phyloP scores from a whole-genome alignment of 1,140 invertebrate species.

The Drosophila pectinifera region DNA sequence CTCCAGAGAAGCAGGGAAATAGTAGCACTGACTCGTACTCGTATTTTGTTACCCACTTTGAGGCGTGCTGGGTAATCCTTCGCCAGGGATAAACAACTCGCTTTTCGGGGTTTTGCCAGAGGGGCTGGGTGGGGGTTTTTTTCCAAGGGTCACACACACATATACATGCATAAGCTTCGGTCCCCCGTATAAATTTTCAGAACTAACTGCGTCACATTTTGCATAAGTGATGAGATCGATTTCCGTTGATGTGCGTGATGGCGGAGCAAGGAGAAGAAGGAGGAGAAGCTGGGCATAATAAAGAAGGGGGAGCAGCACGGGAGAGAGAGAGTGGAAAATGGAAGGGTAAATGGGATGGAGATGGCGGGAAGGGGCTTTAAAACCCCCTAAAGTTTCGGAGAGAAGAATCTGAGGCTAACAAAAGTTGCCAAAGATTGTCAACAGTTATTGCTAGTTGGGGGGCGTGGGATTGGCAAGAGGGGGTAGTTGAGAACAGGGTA shows the following conservation, averaged over 20 bases:
- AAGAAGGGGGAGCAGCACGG: conserved; percentile 1
- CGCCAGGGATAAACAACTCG: conserved; percentile 25
- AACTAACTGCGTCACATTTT: conserved; percentile 83
- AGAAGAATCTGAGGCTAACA: conserved; percentile 53
- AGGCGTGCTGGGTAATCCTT: conserved; percentile 27
- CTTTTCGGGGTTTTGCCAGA: conserved; percentile 1
- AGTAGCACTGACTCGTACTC: conserved; percentile 13
- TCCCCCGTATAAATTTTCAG: conserved; percentile 65
- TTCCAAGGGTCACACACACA: conserved; percentile 17
- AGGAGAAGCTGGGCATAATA: conserved; percentile 1
- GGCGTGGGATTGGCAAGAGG: neutral
- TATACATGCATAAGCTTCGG: conserved; percentile 2
- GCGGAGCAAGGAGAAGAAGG: conserved; percentile 12
- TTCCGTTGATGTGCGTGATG: conserved; percentile 75
- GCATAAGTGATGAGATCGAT: conserved; percentile 83
- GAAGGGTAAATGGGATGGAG: conserved; percentile 1
- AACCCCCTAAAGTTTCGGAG: conserved; percentile 31
- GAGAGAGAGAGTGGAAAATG: conserved; percentile 10
- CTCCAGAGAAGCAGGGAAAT: neutral
- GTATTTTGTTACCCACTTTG: conserved; percentile 28
- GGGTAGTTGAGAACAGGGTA: neutral
- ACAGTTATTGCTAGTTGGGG: conserved; percentile 71
- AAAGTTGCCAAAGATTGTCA: conserved; percentile 80
- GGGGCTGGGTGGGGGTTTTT: no score
- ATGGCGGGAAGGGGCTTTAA: neutral